Base-by-base conservation (phyloP, 2,888 invertebrate species). In the Lymantria monacha region DNA sequence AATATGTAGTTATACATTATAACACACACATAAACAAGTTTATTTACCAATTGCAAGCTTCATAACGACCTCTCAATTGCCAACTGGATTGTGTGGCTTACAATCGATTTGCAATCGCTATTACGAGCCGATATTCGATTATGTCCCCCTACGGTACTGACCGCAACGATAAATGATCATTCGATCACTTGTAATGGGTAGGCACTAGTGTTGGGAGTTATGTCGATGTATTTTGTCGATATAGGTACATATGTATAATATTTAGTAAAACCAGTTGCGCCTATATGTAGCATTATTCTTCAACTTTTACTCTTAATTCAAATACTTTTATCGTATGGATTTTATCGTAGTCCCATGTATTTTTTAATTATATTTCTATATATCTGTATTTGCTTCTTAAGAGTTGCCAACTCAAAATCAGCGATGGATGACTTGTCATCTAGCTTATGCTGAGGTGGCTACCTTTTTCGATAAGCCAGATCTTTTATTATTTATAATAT, bases 101-200 rank as follows among this genome's bases (percentile, higher is more conserved):
- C 82, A 84, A 84, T 85, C 85, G 81, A 85, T 85, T 85, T 72
- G 71, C 72, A 78, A 74, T 76, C 77, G 79, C 80, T 69, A 79
- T 82, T 79, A 79, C 71, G 64, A 69, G 61, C 61, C 72, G 72
- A 69, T 72, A 83, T 85, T 83, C 80, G 83, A 85, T 85, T 83
- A 85, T 67, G 61, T 60, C 71, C 66, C 67, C 65, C 73, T 68
- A 62, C 59, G 61, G 60, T 47, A 51, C 59, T 67, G 70, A 61
- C 71, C 71, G 62, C 70, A 63, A 54, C 63, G 63, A 48, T 65
- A 62, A 65, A 69, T 59, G 70, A 62, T 63, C 68, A 69, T 70
- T 70, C 65, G 66, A 68, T 70, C 66, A 63, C 64, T 55, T 47
- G 59, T 66, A 59, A 70, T 61, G 57, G 61, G 53, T 54, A 59